Evolutionary conservation across 2,797 vertebrate genomes (phyloP), one percentile per base, ranked within the genome.

Genomic region (Sitta carolinensis): DNA sequence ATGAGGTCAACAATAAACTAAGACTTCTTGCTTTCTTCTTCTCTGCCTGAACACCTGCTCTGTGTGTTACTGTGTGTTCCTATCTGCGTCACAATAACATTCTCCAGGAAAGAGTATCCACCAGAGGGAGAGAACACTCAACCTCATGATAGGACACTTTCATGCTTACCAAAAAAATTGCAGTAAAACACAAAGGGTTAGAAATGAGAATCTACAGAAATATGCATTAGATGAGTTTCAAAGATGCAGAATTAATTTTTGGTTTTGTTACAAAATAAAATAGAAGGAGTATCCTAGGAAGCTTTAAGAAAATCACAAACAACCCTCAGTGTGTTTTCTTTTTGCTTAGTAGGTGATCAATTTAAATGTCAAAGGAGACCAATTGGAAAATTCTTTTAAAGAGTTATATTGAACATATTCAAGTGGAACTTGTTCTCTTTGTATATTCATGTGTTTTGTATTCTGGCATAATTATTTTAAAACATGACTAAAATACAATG

Each of bases 401-500:
- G 93, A 89, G 72, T 87, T 95, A 91, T 88, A 89, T 34, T 63
- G 57, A 91, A 84, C 52, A 86, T 79, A 90, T 82, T 94, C 47
- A 89, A 84, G 29, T 62, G 66, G 58, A 95, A 82, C 52, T 94
- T 68, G 32, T 58, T 94, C 19, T 63, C 40, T 92, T 84, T 84
- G 78, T 74, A 90, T 59, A 90, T 79, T 86, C 89, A 97, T 74
- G n/a, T 90, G 80, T 13, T 96, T 90, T 77, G 84, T 84, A 90
- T 84, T 95, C 83, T 70, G 34, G 34, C n/a, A 93, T 77, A 94
- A 94, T 94, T 91, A 91, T 93, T 95, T 94, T 79, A 90, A 94
- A 94, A 79, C 93, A 82, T 82, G 87, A 89, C 80, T 91, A 90
- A 95, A 96, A 94, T 90, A 88, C 89, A 96, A 74, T 84, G 80